Base-by-base conservation (phyloP, 2,797 vertebrate species). In the Oreortyx pictus region DNA sequence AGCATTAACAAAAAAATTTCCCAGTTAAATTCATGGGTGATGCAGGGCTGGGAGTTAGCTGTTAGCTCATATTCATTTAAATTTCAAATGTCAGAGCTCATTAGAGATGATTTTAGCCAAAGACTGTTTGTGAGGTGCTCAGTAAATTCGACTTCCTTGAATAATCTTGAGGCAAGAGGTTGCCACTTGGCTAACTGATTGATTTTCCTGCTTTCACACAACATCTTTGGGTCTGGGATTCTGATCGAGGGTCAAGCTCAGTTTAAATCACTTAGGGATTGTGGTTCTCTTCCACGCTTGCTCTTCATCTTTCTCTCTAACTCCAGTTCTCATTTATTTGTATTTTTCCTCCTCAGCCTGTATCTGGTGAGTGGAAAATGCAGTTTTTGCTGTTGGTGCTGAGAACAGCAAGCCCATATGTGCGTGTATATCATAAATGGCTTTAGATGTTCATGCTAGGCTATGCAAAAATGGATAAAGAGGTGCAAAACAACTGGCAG, bases 31-130 rank as follows among this genome's bases (percentile, higher is more conserved):
- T 95, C 97, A 88, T 98, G 97, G 97, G 97, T 97, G 97, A 97
- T 94, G 90, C 68, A 61, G 94, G 79, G 96, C 97, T 97, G 96
- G 96, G 96, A 98, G 95, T 94, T 93, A 98, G 95, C 95, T 93
- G 95, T 97, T 97, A 96, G 94, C 95, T 95, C 88, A 46, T 92
- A 96, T 91, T 92, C 94, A 86, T 97, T 96, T 97, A 96, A 95
- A 96, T 97, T 97, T 97, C 96, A 97, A 41, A 95, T 96, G 97
- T 97, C 97, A 98, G 94, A 96, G 91, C 96, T 97, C 52, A 25
- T 98, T 98, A 98, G 94, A 2, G 12, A 89, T 98, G 97, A 97
- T 93, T 97, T 95, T 97, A 97, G 96, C 97, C 97, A 98, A 96
- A 97, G 96, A 96, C 96, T 68, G 89, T 77, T 96, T 94, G 93